Base-by-base conservation (phyloP, 2,888 invertebrate genomes). In the Micoletzkya japonica region DNA sequence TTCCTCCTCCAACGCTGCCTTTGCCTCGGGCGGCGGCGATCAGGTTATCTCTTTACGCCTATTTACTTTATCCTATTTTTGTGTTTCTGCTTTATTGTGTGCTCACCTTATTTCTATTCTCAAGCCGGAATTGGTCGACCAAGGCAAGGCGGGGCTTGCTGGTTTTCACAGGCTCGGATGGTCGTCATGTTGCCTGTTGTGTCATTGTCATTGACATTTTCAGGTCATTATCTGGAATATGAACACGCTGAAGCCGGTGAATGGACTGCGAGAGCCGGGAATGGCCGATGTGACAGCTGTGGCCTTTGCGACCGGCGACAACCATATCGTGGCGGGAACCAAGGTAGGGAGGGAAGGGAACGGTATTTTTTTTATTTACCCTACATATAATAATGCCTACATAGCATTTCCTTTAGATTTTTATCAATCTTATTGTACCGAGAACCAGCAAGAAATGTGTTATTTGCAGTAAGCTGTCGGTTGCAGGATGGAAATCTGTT, bases 161-260 rank as follows among this genome's bases (percentile, higher is more conserved):
- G 24, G 20, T 50, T 50, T 50, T 10, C 24, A 24, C 50, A 50
- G 50, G 50, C 14, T 20, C 20, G 50, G 20, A 50, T 24, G 3
- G 50, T 50, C 2, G 2, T n/a, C 4, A 7, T 50, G 17, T 20
- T 20, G 17, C 20, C 4, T 20, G 17, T n/a, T 6, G 50, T 50
- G 2, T 6, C 24, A 24, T 14, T 26, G n/a, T 26, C 7, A 52
- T 17, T 17, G 4, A 52, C 24, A 7, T 20, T 54, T 66, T 4
- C 50, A 74, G 73, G 88, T 95, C 44, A 96, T 97, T 88, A 88
- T 97, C 64, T 98, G 97, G 96, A 95, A 94, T 71, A 75, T 82
- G 37, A 75, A 79, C 37, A 78, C 80, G 0, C 89, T 91, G 77
- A 87, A 90, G 57, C 91, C 92, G 77, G 88, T 92, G 26, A 89